Conservation (phyloP, 2,888 invertebrate species). For the Ormyrus thymus region DNA sequence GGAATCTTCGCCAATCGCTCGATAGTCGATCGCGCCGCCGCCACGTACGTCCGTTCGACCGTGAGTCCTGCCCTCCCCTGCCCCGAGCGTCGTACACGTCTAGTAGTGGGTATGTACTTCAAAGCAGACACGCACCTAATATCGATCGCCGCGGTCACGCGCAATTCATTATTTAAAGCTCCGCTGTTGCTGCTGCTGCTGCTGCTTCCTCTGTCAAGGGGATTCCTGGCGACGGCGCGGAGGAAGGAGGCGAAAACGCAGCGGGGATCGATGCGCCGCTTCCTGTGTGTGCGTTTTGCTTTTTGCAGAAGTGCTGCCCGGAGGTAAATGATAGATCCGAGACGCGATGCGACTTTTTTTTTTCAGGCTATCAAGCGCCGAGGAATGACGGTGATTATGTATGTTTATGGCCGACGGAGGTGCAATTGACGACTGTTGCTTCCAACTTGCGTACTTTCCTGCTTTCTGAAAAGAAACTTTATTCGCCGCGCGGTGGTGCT, state of each 20-base stretch:
- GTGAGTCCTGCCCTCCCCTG: too few species aligned
- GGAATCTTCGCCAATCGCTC: not conserved
- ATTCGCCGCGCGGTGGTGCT: too few species aligned
- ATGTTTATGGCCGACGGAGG: not conserved
- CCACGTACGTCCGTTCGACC: not conserved
- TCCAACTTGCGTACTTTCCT: not conserved
- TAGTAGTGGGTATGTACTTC: too few species aligned
- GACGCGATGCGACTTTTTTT: not conserved
- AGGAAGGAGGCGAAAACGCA: not conserved
- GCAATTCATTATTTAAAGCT: constrained; percentile 53
- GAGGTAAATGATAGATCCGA: constrained; percentile 52
- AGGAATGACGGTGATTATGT: not conserved
- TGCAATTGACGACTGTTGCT: too few species aligned
- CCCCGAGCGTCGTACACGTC: too few species aligned
- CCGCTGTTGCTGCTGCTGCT: not conserved
- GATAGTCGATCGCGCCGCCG: constrained; percentile 19
- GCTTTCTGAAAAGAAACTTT: too few species aligned
- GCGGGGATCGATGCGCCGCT: constrained; percentile 39
- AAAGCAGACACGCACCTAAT: not conserved
- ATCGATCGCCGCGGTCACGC: constrained; percentile 43
- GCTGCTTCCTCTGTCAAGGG: constrained; percentile 20
- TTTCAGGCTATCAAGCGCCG: not conserved
- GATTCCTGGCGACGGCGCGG: constrained; percentile 17
- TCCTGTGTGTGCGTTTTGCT: not conserved
- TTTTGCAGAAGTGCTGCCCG: not conserved